Conservation (phyloP, 2,113 vertebrate genomes). For the Odocoileus hemionus region DNA sequence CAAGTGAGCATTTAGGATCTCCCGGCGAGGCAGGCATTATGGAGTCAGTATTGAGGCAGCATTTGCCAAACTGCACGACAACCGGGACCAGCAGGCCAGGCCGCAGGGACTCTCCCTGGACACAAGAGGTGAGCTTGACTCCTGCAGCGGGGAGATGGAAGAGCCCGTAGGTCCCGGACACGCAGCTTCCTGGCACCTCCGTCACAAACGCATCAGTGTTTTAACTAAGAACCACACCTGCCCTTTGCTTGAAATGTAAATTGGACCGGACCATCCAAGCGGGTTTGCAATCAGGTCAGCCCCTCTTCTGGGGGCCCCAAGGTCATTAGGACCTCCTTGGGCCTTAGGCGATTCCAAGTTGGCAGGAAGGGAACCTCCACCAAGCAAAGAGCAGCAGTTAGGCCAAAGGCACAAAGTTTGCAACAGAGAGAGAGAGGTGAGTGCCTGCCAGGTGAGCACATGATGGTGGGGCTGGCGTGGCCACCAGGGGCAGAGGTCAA, state of each 20-base stretch:
- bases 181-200: rapidly evolving
- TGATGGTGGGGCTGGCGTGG: rapidly evolving
- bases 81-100: background rate
- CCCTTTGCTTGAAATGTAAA: background rate
- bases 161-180: background rate
- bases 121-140: background rate
- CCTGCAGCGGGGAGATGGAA: background rate
- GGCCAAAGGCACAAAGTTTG: too few relatives aligned
- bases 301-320: background rate
- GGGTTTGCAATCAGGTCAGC: background rate
- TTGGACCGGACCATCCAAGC: background rate
- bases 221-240: background rate
- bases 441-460: background rate
- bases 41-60: background rate
- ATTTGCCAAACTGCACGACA: background rate
- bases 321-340: background rate
- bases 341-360: background rate
- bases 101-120: rapidly evolving
- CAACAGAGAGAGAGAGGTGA: too few relatives aligned
- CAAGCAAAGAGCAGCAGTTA: background rate
- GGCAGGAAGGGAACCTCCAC: background rate
- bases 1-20: background rate
- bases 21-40: background rate
- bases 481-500: background rate
- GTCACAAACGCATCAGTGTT: background rate